Conservation (phyloP, 2,888 invertebrate species). For the Dromius quadrimaculatus region DNA sequence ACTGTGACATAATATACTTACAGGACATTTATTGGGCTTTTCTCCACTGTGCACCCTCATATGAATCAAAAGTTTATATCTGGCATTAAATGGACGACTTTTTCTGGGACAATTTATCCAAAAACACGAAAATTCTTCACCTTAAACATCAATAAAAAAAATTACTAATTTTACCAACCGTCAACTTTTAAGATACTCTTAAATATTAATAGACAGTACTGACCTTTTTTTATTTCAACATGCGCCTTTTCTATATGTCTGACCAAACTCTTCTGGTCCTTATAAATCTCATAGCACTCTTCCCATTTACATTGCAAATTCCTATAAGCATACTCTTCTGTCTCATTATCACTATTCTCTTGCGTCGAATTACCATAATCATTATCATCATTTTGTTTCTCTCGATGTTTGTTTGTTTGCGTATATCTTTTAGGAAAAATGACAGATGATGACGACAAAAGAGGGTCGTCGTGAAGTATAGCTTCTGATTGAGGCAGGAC, state of each 20-base stretch:
- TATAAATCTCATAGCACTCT: slow-evolving; percentile 84
- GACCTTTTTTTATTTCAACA: slow-evolving; percentile 85
- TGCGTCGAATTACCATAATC: slow-evolving; percentile 54
- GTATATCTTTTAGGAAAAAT: slow-evolving; percentile 54
- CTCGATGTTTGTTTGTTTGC: slow-evolving; percentile 42
- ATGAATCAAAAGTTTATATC: slow-evolving; percentile 96
- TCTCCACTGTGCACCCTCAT: slow-evolving; percentile 98
- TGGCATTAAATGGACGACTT: slow-evolving; percentile 94
- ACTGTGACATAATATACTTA: slow-evolving; percentile 70
- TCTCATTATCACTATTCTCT: slow-evolving; percentile 56
- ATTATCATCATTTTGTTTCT: slow-evolving; percentile 22
- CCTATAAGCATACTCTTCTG: slow-evolving; percentile 53
- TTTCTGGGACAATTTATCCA: slow-evolving; percentile 94
- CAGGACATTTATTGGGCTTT: slow-evolving; percentile 97
- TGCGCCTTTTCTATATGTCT: slow-evolving; percentile 88
- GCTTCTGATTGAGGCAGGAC: slow-evolving; percentile 66
- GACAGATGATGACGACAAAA: slow-evolving; percentile 58
- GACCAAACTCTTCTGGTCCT: slow-evolving; percentile 83
- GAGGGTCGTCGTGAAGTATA: slow-evolving; percentile 62
- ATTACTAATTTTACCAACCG: neutral
- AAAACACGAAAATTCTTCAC: slow-evolving; percentile 91
- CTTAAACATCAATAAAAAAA: slow-evolving; percentile 61
- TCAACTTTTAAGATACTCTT: too few relatives aligned
- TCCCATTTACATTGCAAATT: slow-evolving; percentile 83
- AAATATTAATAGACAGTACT: slow-evolving; percentile 15